A percentile compares a stretch with the other conserved stretches of the same genome.
Conservation (phyloP, 2,797 vertebrate genomes). For the Protosalanx chinensis region DNA sequence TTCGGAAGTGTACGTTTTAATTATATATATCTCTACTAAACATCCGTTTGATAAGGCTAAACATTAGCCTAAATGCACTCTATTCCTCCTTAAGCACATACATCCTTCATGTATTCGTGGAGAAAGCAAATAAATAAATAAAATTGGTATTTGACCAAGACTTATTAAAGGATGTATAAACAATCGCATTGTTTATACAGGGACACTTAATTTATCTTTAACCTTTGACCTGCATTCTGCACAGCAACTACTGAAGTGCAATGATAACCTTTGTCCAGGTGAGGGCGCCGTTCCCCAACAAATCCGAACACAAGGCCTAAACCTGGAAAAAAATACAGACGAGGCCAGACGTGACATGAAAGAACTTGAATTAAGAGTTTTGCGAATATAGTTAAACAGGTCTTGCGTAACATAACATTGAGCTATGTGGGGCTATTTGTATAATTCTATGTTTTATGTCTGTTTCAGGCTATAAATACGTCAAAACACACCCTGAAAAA, state of each 20-base stretch:
- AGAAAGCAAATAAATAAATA: not conserved
- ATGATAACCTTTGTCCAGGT: not conserved
- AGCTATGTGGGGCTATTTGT: too few relatives aligned
- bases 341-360: not conserved
- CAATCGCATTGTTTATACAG: not conserved
- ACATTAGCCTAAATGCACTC: too few relatives aligned
- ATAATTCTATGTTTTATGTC: not conserved
- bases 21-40: too few relatives aligned
- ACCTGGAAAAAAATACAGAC: not conserved
- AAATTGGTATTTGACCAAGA: not conserved
- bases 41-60: too few relatives aligned
- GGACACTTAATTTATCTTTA: not conserved
- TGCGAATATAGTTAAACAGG: too few relatives aligned
- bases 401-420: too few relatives aligned
- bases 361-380: too few relatives aligned
- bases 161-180: not conserved
- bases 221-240: not conserved
- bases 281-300: conserved; percentile 1
- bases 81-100: not conserved
- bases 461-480: not conserved
- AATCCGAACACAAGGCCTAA: not conserved
- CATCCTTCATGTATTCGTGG: not conserved
- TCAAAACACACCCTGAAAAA: not conserved
- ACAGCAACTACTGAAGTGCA: not conserved
- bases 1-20: too few relatives aligned